Evolutionary conservation across 2,797 vertebrate genomes (phyloP).

Genomic region (Cottoperca gobio): DNA sequence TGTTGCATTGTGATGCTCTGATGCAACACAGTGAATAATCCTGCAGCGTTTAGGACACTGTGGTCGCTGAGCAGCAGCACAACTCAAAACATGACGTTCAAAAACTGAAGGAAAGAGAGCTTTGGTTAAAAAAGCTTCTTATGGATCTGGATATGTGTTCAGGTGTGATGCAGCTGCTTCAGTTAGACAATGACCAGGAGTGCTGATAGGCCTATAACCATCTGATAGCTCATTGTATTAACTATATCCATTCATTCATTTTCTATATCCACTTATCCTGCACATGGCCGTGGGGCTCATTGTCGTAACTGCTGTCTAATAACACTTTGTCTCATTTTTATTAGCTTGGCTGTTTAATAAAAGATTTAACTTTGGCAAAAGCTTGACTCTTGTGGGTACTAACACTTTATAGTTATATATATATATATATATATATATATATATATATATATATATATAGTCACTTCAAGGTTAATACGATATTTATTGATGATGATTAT

Average conservation of each 20-base stretch:
- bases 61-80: not conserved
- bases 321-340: not conserved
- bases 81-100: slow-evolving; percentile 18
- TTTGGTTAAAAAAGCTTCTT: not conserved
- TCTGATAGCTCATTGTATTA: not conserved
- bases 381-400: not conserved
- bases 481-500: not conserved
- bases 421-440: too few relatives aligned
- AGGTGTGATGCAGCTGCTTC: slow-evolving; percentile 8
- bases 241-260: not conserved
- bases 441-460: too few relatives aligned
- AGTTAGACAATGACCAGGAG: not conserved
- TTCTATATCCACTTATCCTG: not conserved
- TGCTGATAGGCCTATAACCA: not conserved
- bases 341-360: not conserved
- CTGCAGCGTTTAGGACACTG: slow-evolving; percentile 27
- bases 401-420: not conserved
- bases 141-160: not conserved
- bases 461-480: not conserved
- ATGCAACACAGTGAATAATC: slow-evolving; percentile 43
- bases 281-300: not conserved
- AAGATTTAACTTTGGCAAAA: not conserved
- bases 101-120: not conserved
- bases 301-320: not conserved
- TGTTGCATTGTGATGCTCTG: slow-evolving; percentile 44